phyloP scores from a whole-genome alignment of 1,140 invertebrate genomes.

The Pseudomyrmex concolor region DNA sequence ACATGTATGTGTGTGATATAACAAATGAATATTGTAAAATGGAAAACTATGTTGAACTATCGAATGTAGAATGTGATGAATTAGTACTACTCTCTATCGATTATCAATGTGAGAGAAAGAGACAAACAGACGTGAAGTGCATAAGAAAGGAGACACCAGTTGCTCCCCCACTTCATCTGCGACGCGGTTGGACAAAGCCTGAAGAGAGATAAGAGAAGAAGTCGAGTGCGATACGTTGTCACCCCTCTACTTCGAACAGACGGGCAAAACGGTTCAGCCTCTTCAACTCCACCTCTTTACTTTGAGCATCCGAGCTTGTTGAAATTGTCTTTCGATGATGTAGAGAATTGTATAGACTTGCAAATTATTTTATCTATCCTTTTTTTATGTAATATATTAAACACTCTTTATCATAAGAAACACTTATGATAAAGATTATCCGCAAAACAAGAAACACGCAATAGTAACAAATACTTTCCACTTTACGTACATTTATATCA shows the following conservation, averaged over 20 bases:
- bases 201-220: slow-evolving; percentile 62
- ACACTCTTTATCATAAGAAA: too few relatives aligned
- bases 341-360: not conserved
- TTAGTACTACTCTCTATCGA: too few relatives aligned
- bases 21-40: too few relatives aligned
- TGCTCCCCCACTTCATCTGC: slow-evolving; percentile 39
- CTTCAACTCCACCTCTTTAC: slow-evolving; percentile 63
- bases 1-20: too few relatives aligned
- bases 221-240: slow-evolving; percentile 58
- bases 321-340: slow-evolving; percentile 7
- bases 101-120: not conserved
- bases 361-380: not conserved
- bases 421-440: too few relatives aligned
- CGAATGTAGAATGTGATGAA: too few relatives aligned
- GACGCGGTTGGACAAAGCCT: slow-evolving; percentile 9
- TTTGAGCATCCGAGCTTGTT: not conserved
- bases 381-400: not conserved
- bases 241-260: slow-evolving; percentile 50
- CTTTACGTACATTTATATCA: too few relatives aligned
- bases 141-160: slow-evolving; percentile 26
- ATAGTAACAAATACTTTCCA: too few relatives aligned
- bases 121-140: not conserved
- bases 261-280: slow-evolving; percentile 50
- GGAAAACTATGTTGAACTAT: too few relatives aligned
- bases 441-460: too few relatives aligned